Evolutionary conservation across 2,888 invertebrate species (phyloP).

Genomic region (Apamea crenata): DNA sequence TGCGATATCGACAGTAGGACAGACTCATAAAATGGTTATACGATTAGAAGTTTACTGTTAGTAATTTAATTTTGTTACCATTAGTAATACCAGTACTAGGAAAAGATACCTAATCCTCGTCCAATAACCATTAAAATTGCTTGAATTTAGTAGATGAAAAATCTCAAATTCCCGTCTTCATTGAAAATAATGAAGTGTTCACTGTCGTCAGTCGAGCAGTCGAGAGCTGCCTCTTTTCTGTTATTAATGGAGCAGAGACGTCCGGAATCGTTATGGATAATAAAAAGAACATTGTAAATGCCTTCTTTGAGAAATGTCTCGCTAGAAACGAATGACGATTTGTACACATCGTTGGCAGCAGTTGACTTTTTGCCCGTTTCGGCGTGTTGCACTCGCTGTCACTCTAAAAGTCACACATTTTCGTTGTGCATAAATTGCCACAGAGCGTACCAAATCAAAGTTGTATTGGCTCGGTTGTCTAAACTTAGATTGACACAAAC

Average conservation of each 20-base stretch:
- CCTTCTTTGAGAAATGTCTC: slow-evolving; percentile 72
- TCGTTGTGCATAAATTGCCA: background rate
- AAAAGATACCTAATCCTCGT: background rate
- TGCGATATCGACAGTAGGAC: background rate
- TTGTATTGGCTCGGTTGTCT: background rate
- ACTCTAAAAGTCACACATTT: slow-evolving; percentile 8
- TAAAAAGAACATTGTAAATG: slow-evolving; percentile 79
- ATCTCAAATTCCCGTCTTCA: slow-evolving; percentile 11
- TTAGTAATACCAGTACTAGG: background rate
- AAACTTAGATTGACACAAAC: background rate
- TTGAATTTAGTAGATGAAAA: background rate
- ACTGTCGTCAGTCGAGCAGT: slow-evolving; percentile 68
- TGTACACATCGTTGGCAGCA: slow-evolving; percentile 69
- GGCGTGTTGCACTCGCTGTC: background rate
- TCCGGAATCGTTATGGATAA: slow-evolving; percentile 74
- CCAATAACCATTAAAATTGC: too few species aligned
- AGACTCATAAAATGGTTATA: background rate
- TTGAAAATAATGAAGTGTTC: slow-evolving; percentile 81
- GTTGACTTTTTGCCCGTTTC: slow-evolving; percentile 25
- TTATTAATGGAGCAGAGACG: slow-evolving; percentile 76
- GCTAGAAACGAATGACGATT: slow-evolving; percentile 72
- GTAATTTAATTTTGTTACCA: background rate
- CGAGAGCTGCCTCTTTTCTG: slow-evolving; percentile 74
- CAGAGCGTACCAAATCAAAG: background rate
- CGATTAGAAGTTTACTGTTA: background rate